Evolutionary conservation across 2,888 invertebrate genomes (phyloP).

Genomic region (Agrochola circellaris): DNA sequence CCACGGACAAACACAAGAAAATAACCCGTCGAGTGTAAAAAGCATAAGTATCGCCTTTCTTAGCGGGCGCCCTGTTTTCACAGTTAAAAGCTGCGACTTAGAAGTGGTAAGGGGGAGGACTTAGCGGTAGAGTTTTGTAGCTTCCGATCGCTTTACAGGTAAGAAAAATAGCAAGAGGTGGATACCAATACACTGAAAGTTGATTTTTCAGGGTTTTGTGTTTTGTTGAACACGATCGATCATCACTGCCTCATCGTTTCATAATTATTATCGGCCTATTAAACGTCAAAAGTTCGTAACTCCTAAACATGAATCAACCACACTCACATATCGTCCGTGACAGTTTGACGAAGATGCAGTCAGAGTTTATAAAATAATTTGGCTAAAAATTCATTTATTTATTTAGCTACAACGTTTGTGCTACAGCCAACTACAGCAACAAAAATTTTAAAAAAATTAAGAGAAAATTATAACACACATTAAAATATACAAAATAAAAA

Average conservation of each 20-base stretch:
- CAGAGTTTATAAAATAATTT: neutral
- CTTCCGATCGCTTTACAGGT: conserved; percentile 26
- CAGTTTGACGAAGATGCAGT: neutral
- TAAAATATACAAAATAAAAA: too few relatives aligned
- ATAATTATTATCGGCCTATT: neutral
- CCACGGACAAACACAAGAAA: conserved; percentile 64
- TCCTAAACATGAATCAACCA: neutral
- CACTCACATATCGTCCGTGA: neutral
- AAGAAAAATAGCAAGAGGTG: neutral
- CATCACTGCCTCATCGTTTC: neutral
- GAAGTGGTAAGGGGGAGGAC: conserved; percentile 59
- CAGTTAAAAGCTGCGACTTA: conserved; percentile 85
- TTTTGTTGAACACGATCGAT: too few relatives aligned
- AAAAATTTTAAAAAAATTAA: too few relatives aligned
- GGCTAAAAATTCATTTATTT: too few relatives aligned
- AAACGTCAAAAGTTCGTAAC: neutral
- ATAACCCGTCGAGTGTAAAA: conserved; percentile 67
- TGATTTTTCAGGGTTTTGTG: neutral
- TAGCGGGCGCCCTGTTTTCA: conserved; percentile 81
- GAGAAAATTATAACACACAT: too few relatives aligned
- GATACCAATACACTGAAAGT: neutral
- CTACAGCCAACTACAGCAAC: too few relatives aligned
- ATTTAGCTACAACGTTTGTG: too few relatives aligned
- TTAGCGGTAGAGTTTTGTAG: conserved; percentile 55
- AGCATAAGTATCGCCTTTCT: conserved; percentile 77